phyloP scores from a whole-genome alignment of 2,888 invertebrate species.

The Pegoplata infirma region DNA sequence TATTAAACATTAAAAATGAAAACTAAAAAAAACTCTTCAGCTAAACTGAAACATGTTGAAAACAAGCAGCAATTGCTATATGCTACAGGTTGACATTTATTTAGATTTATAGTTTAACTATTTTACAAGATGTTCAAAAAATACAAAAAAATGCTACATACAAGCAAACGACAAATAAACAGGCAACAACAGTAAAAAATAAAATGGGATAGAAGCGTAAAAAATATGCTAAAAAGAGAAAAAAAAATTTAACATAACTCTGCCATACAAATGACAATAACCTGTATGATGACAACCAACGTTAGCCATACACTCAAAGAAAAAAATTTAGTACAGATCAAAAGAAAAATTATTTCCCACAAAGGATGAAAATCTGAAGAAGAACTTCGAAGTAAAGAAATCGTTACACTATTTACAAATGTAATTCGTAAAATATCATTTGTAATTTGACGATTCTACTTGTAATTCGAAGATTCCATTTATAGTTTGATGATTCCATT shows the following conservation, averaged over 20 bases:
- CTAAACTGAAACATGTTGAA: slow-evolving; percentile 45
- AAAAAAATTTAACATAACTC: slow-evolving; percentile 15
- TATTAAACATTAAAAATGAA: too few species aligned
- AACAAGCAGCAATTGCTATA: slow-evolving; percentile 61
- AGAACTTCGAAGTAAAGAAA: too few species aligned
- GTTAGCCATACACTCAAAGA: slow-evolving; percentile 11
- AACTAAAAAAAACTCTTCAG: slow-evolving; percentile 34
- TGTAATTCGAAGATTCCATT: too few species aligned
- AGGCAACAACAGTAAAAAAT: slow-evolving; percentile 15
- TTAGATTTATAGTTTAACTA: slow-evolving; percentile 63
- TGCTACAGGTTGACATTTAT: slow-evolving; percentile 63
- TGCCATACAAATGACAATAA: slow-evolving; percentile 43
- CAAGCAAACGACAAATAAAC: slow-evolving; percentile 1
- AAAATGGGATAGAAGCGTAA: slow-evolving; percentile 15
- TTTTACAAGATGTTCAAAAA: slow-evolving; percentile 55
- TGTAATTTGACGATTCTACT: too few species aligned
- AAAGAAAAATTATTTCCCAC: background rate
- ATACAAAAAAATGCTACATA: slow-evolving; percentile 5
- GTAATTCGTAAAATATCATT: too few species aligned
- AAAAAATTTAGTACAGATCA: background rate
- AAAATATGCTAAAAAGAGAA: slow-evolving; percentile 20
- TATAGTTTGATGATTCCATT: too few species aligned
- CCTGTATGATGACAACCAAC: slow-evolving; percentile 23
- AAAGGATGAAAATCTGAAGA: too few species aligned
- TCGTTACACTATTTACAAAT: too few species aligned